Conservation (phyloP, 2,888 invertebrate genomes). For the Gisinianus flammeolus region DNA sequence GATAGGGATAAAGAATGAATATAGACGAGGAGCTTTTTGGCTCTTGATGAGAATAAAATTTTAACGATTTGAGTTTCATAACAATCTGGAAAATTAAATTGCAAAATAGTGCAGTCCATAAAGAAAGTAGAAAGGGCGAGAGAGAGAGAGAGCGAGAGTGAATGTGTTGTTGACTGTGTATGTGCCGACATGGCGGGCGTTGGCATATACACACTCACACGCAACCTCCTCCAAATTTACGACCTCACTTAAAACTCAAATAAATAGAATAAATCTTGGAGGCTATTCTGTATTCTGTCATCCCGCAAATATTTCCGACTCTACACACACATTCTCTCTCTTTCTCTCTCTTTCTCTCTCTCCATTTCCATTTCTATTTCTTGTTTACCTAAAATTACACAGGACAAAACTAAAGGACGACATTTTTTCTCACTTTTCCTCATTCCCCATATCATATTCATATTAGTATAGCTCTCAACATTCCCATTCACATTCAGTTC, state of each 20-base stretch:
- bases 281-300: conserved; percentile 14
- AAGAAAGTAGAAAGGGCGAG: background rate
- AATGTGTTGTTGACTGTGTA: background rate
- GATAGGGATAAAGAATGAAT: too few relatives aligned
- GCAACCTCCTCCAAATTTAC: conserved; percentile 29
- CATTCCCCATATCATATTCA: too few relatives aligned
- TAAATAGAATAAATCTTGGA: conserved; percentile 29
- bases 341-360: background rate
- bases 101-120: conserved; percentile 11
- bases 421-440: too few relatives aligned
- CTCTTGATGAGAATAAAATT: conserved; percentile 12
- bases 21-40: too few relatives aligned
- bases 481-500: too few relatives aligned
- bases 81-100: conserved; percentile 16
- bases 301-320: conserved; percentile 8
- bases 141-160: background rate
- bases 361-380: background rate
- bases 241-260: conserved; percentile 38
- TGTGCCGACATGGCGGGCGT: background rate
- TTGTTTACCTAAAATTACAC: background rate
- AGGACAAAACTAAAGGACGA: too few relatives aligned
- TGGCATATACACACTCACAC: too few relatives aligned
- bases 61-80: conserved; percentile 21
- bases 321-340: background rate
- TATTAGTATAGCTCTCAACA: too few relatives aligned